These are phyloP conservation scores for Octodon degus DNA, from an alignment of 2,113 vertebrate species.

Conservation along the genomic window DNA sequence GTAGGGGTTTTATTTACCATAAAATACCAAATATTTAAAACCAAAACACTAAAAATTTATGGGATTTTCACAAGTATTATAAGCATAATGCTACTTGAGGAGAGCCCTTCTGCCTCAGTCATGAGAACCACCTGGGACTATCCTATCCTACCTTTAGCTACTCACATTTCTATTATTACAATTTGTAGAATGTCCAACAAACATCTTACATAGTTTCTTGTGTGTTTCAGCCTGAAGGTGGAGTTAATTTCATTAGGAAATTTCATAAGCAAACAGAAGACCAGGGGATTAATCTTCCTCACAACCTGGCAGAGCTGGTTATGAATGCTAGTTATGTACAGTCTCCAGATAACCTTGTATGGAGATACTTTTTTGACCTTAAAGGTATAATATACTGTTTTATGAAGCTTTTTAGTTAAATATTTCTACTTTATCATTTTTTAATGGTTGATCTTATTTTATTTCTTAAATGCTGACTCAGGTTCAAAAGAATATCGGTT, in stretches of 20 bases:
- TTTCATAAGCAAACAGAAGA: conserved; percentile 83
- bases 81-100: background rate
- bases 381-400: conserved; percentile 79
- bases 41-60: background rate
- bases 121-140: background rate
- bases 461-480: conserved; percentile 68
- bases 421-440: background rate
- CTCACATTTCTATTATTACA: background rate
- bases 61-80: conserved; percentile 14
- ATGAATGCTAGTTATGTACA: conserved; percentile 80
- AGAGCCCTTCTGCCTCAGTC: background rate
- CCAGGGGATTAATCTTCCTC: conserved; percentile 83
- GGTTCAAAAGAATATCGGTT: conserved; percentile 81
- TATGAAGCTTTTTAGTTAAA: conserved; percentile 28
- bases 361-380: conserved; percentile 85
- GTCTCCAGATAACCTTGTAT: conserved; percentile 78
- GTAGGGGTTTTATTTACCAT: background rate
- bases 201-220: background rate
- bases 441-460: background rate
- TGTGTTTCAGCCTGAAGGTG: conserved; percentile 82
- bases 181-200: background rate
- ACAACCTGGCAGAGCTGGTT: conserved; percentile 81
- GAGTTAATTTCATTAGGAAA: conserved; percentile 84
- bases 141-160: background rate
- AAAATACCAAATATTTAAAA: conserved; percentile 1